Percentiles rank a stretch among this genome's conserved stretches.
phyloP scores from a whole-genome alignment of 2,797 vertebrate species.

The Xenopus petersii region DNA sequence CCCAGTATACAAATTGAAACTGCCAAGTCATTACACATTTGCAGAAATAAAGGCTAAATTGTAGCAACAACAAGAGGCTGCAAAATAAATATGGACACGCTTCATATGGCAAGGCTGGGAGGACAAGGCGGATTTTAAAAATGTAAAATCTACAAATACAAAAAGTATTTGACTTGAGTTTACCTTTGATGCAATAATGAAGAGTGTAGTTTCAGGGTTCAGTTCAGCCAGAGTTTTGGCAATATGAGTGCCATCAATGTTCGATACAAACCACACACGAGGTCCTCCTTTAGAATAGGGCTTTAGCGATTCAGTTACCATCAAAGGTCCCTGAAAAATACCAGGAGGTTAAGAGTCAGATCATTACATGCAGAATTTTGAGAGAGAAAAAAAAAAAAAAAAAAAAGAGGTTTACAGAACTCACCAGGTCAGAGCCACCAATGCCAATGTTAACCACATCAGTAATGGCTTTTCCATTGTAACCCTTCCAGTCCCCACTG shows the following conservation, averaged over 20 bases:
- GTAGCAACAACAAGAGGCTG: too few species aligned
- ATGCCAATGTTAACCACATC: constrained; percentile 95
- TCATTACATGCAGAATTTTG: too few species aligned
- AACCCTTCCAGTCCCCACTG: constrained; percentile 92
- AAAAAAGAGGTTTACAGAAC: constrained; percentile 35
- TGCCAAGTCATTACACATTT: too few species aligned
- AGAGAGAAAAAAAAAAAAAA: too few species aligned
- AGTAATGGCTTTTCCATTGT: constrained; percentile 87
- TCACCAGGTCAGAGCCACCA: constrained; percentile 92
- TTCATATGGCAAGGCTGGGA: too few species aligned
- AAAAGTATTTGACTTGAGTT: too few species aligned
- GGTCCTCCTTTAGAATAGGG: constrained; percentile 87
- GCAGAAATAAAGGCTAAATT: too few species aligned
- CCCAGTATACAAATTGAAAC: too few species aligned
- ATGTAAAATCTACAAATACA: too few species aligned
- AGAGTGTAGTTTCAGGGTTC: constrained; percentile 84
- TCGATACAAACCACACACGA: constrained; percentile 93
- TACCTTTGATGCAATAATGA: constrained; percentile 96
- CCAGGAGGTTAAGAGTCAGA: not conserved
- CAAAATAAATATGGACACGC: too few species aligned
- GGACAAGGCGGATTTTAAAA: too few species aligned
- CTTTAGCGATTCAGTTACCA: constrained; percentile 96
- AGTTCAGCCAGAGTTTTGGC: constrained; percentile 87
- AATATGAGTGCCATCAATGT: constrained; percentile 95
- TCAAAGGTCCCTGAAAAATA: constrained; percentile 82